These are phyloP conservation scores for Palythoa grandiflora DNA, from an alignment of 92 coral and sea anemone species.

Conservation along the genomic window DNA sequence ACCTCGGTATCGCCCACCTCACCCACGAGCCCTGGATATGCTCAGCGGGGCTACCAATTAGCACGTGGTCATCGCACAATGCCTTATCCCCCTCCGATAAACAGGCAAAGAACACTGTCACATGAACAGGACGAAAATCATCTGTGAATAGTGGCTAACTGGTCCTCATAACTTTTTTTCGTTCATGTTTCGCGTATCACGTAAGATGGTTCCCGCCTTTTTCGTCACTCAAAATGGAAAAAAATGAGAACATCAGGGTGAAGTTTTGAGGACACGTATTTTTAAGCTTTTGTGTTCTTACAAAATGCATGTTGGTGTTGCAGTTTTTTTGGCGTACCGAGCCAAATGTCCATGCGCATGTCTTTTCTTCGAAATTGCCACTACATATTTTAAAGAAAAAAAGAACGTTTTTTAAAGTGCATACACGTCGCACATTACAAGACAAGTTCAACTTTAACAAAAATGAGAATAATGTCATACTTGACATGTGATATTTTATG, in stretches of 20 bases:
- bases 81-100: conserved; percentile 85
- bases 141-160: neutral
- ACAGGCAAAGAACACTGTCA: conserved; percentile 74
- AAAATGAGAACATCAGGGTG: neutral
- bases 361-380: too few species aligned
- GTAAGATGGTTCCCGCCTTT: neutral
- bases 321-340: too few species aligned
- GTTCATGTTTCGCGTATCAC: neutral
- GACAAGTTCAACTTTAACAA: neutral
- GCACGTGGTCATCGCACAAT: conserved; percentile 94
- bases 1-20: conserved; percentile 89
- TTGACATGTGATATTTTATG: too few species aligned
- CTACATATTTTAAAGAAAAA: neutral
- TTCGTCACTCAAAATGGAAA: neutral
- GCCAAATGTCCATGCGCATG: neutral
- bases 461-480: neutral
- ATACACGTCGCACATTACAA: neutral
- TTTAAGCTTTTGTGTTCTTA: neutral
- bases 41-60: conserved; percentile 96
- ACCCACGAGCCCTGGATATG: conserved; percentile 95
- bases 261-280: neutral
- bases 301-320: neutral
- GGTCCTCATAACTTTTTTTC: neutral
- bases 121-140: conserved; percentile 79
- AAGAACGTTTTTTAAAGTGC: too few species aligned